phyloP scores from a whole-genome alignment of 2,797 vertebrate genomes.

The Siniperca obscura region DNA sequence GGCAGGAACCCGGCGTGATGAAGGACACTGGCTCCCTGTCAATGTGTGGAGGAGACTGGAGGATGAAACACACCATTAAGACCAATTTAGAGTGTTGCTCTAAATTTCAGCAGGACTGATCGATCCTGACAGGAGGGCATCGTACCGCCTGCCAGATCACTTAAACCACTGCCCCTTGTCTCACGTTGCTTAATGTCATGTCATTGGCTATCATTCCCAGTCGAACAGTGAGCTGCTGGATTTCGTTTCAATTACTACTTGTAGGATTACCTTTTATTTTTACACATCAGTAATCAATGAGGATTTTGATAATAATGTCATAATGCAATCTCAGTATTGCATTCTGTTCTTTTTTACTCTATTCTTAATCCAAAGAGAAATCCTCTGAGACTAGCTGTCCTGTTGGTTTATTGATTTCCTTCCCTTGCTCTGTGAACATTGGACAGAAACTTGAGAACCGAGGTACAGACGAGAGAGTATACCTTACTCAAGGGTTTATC shows the following conservation, averaged over 20 bases:
- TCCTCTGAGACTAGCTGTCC: conserved; percentile 84
- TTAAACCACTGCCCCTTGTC: conserved; percentile 85
- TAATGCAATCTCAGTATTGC: conserved; percentile 78
- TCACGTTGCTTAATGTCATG: conserved; percentile 85
- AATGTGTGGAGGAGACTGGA: conserved; percentile 77
- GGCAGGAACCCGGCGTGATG: conserved; percentile 79
- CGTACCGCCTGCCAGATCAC: conserved; percentile 85
- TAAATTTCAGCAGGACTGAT: conserved; percentile 88
- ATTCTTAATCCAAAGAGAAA: conserved; percentile 85
- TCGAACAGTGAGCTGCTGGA: conserved; percentile 70
- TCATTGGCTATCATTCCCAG: conserved; percentile 83
- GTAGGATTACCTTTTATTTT: conserved; percentile 84
- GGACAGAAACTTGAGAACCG: conserved; percentile 78
- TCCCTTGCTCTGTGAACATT: conserved; percentile 77
- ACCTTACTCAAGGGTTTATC: conserved; percentile 66
- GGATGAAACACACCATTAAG: conserved; percentile 87
- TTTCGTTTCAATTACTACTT: conserved; percentile 82
- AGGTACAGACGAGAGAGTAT: conserved; percentile 73
- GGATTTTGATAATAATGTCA: conserved; percentile 84
- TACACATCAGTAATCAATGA: conserved; percentile 84
- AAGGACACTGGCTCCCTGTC: conserved; percentile 82
- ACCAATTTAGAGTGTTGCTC: conserved; percentile 86
- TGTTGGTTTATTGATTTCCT: conserved; percentile 86
- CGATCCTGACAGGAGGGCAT: conserved; percentile 89
- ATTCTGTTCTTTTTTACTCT: conserved; percentile 67